Conservation (phyloP, 2,113 vertebrate species). For the Saguinus midas region DNA sequence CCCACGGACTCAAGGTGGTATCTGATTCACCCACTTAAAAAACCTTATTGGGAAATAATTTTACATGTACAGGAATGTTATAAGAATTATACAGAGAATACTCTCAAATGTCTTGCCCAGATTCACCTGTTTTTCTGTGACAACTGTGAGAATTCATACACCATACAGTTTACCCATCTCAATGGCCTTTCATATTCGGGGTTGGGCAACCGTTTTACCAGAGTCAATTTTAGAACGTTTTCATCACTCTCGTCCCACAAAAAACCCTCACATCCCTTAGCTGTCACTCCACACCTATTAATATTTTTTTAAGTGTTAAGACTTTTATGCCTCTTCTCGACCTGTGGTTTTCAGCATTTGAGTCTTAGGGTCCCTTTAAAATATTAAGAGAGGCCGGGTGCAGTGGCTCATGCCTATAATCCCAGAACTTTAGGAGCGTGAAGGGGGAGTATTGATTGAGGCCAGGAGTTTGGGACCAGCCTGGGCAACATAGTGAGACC, state of each 20-base stretch:
- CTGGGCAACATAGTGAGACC: too few relatives aligned
- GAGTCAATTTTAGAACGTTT: background rate
- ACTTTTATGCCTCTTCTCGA: background rate
- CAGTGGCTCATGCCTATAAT: too few relatives aligned
- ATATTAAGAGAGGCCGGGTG: too few relatives aligned
- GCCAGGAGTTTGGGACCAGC: too few relatives aligned
- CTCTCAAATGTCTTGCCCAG: accelerated
- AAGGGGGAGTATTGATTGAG: too few relatives aligned
- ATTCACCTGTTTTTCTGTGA: too few relatives aligned
- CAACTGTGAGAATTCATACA: background rate
- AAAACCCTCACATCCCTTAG: background rate
- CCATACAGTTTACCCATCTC: accelerated
- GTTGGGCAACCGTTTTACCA: background rate
- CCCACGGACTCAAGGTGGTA: background rate
- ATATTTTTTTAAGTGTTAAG: background rate
- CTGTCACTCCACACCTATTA: accelerated
- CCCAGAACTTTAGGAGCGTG: too few relatives aligned
- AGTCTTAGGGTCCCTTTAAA: background rate
- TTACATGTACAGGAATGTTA: background rate
- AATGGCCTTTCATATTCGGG: background rate
- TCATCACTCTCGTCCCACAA: background rate
- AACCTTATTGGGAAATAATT: background rate
- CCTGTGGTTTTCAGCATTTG: background rate
- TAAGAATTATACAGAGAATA: background rate
- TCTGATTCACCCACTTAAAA: background rate